These are phyloP conservation scores for Podarcis muralis DNA, from an alignment of 2,113 vertebrate genomes.

Conservation along the genomic window DNA sequence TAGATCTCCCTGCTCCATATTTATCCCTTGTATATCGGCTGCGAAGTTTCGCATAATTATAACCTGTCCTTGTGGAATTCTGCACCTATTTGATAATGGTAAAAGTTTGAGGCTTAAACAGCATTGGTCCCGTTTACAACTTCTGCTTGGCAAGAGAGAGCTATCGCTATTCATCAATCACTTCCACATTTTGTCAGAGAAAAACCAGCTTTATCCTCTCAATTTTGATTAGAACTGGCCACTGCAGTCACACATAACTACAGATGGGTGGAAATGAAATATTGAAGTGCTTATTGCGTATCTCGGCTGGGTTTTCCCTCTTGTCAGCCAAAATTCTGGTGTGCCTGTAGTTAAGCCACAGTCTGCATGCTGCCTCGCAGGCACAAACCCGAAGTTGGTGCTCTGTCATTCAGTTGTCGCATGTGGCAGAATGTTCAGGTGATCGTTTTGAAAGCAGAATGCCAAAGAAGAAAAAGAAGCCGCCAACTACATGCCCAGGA, in stretches of 20 bases:
- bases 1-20: not conserved
- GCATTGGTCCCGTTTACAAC: not conserved
- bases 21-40: not conserved
- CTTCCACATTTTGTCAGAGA: not conserved
- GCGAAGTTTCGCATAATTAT: not conserved
- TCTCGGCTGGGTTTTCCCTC: not conserved
- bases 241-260: not conserved
- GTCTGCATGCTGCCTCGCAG: no score
- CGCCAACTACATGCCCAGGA: not conserved
- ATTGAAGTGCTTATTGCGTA: not conserved
- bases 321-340: not conserved
- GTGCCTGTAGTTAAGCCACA: not conserved
- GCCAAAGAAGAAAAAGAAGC: not conserved
- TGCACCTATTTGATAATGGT: not conserved
- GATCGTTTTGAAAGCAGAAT: not conserved
- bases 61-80: not conserved
- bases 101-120: not conserved
- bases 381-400: not conserved
- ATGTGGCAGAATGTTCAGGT: not conserved
- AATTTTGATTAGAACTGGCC: not conserved
- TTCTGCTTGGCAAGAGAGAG: slow-evolving; percentile 3
- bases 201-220: not conserved
- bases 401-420: not conserved
- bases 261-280: not conserved
- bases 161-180: not conserved